A percentile compares a stretch with the other conserved stretches of the same genome.
These are phyloP conservation scores for Drosophila nigricruria DNA, from an alignment of 2,888 invertebrate genomes.

Conservation along the genomic window DNA sequence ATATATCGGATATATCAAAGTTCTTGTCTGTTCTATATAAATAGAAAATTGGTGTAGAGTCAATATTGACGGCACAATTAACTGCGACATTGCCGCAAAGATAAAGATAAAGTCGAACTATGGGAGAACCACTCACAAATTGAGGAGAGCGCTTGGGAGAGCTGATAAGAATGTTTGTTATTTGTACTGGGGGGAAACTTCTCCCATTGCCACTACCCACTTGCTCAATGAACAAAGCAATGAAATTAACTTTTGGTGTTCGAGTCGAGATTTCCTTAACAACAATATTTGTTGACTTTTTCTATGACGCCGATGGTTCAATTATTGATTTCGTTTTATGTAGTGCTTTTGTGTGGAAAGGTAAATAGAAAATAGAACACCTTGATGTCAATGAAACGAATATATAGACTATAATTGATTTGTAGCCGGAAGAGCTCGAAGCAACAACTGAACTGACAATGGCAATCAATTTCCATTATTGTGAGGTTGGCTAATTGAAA, in stretches of 20 bases:
- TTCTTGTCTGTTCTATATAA: constrained; percentile 27
- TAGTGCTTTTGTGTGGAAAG: constrained; percentile 23
- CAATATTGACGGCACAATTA: constrained; percentile 66
- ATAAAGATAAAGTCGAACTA: constrained; percentile 57
- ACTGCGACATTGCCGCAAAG: constrained; percentile 66
- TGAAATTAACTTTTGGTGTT: constrained; percentile 68
- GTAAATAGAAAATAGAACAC: constrained; percentile 32
- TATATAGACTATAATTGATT: constrained; percentile 65
- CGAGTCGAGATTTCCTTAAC: constrained; percentile 39
- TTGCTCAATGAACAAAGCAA: constrained; percentile 38
- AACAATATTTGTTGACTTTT: constrained; percentile 42
- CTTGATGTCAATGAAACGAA: constrained; percentile 7
- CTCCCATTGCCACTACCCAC: constrained; percentile 1
- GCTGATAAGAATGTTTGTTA: constrained; percentile 69
- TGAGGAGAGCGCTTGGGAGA: constrained; percentile 28
- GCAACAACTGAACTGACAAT: constrained; percentile 64
- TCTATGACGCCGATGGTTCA: constrained; percentile 38
- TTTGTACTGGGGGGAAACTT: constrained; percentile 32
- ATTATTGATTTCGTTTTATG: constrained; percentile 37
- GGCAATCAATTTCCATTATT: constrained; percentile 78
- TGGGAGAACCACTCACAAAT: neutral
- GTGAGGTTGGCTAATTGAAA: constrained; percentile 68
- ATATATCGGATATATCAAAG: neutral
- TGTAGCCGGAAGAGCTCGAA: constrained; percentile 50
- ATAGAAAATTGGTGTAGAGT: constrained; percentile 53